A percentile compares a stretch with the other conserved stretches of the same genome.
Conservation (phyloP, 2,888 invertebrate genomes). For the Neoitamus cyanurus region DNA sequence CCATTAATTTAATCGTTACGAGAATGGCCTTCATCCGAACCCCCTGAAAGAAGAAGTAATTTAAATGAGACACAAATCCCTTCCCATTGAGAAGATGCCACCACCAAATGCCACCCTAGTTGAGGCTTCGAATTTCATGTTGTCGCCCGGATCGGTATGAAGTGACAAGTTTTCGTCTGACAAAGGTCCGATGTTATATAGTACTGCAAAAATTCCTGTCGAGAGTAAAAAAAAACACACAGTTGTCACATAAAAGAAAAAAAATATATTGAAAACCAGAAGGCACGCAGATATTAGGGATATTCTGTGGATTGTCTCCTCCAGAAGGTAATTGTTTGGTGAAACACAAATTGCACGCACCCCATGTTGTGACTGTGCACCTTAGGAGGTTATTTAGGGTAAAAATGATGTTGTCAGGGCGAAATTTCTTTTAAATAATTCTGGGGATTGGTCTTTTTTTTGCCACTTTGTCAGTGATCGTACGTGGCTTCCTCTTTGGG, state of each 20-base stretch:
- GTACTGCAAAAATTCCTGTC: slow-evolving; percentile 43
- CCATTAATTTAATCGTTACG: slow-evolving; percentile 20
- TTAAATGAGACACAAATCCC: slow-evolving; percentile 11
- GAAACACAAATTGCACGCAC: slow-evolving; percentile 56
- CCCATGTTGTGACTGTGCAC: slow-evolving; percentile 53
- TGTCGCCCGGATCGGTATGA: neutral
- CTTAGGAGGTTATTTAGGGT: slow-evolving; percentile 42
- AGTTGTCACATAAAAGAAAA: slow-evolving; percentile 1
- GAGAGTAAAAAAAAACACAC: neutral
- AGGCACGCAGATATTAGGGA: slow-evolving; percentile 46
- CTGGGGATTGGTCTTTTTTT: neutral
- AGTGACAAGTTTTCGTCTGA: neutral
- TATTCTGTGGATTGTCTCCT: slow-evolving; percentile 50
- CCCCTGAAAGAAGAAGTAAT: neutral
- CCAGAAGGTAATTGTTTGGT: slow-evolving; percentile 55
- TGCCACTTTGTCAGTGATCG: neutral
- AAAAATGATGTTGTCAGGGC: slow-evolving; percentile 26
- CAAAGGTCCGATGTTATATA: neutral
- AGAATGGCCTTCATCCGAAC: slow-evolving; percentile 11
- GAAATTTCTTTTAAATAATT: slow-evolving; percentile 28
- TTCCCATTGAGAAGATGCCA: neutral
- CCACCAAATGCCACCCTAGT: slow-evolving; percentile 32
- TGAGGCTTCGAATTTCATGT: neutral
- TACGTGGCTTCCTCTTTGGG: neutral
- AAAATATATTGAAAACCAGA: slow-evolving; percentile 48